Evolutionary conservation across 1,140 invertebrate genomes (phyloP), one percentile per base, ranked within the genome.

Genomic region (Magallana ariakensis): DNA sequence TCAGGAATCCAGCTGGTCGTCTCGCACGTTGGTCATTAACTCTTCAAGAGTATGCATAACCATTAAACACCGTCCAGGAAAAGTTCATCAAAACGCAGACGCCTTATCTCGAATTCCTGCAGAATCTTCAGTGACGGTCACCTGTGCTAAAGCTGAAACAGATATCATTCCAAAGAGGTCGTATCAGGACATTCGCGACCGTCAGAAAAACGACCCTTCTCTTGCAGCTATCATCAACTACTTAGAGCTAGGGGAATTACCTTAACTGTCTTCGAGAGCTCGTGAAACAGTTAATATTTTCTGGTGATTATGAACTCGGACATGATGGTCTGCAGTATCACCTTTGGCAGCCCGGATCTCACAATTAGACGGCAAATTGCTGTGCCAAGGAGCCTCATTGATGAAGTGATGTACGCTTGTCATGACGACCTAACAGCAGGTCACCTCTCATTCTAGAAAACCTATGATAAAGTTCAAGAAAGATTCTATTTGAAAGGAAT

Each of bases 401-500:
- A 80, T n/a, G 75, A 80, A 80, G 53, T 80, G 15, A 16, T 80
- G 75, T 80, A 80, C 46, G 33, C 33, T 7, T 80, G 75, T 80
- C 86, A 87, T 84, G 56, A 87, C 58, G 86, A 84, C 55, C 8
- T 57, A 13, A 89, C 87, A 15, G 86, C 70, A 60, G 87, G 84
- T 16, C 89, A 87, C 70, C 80, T 87, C 13, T 53, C 33, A 19
- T 46, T 81, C 11, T 15, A 87, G 15, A 87, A 85, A 85, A 87
- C 80, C 0, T 86, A 88, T 46, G 10, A 22, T 15, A 82, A 86
- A 60, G 15, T 88, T 16, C 84, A 83, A 66, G 66, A 85, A n/a
- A 75, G 86, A n/a, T 89, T 57, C 54, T 57, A 26, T 81, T 90
- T 85, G 87, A 57, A 16, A 16, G 83, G 87, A 19, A 86, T 88